phyloP scores from a whole-genome alignment of 2,113 vertebrate species.

The Vulpes lagopus region DNA sequence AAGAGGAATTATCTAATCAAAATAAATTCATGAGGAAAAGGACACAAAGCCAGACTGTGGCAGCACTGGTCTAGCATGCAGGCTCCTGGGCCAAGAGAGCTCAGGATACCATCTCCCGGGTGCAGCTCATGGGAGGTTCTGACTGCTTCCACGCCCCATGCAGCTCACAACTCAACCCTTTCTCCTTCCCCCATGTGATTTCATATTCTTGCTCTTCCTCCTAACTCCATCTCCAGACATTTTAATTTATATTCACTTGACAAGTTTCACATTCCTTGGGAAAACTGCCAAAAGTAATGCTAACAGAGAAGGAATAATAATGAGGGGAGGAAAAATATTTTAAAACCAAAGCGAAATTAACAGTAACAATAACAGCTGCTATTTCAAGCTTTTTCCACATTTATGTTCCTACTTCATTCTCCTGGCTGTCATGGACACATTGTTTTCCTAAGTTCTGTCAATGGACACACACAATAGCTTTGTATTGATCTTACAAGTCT shows the following conservation, averaged over 20 bases:
- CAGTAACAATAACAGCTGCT: neutral
- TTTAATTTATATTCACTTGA: constrained; percentile 48
- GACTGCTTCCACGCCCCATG: neutral
- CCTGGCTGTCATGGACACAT: neutral
- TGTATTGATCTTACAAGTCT: neutral
- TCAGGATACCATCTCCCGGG: neutral
- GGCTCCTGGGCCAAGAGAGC: neutral
- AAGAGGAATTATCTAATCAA: neutral
- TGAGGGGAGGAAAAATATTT: constrained; percentile 5
- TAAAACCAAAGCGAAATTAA: constrained; percentile 52
- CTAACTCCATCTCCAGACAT: neutral
- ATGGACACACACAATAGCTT: neutral
- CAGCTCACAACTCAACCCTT: neutral
- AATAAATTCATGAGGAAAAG: neutral
- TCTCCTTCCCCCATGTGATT: neutral
- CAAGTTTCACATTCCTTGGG: constrained; percentile 24
- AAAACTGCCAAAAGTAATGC: constrained; percentile 31
- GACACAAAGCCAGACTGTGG: neutral
- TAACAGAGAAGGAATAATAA: constrained; percentile 45
- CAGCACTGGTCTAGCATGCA: neutral
- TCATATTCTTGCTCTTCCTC: constrained; percentile 24
- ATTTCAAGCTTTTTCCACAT: constrained; percentile 4
- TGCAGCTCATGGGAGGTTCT: neutral
- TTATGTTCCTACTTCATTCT: neutral
- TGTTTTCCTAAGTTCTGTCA: neutral